These are phyloP conservation scores for Miichthys miiuy DNA, from an alignment of 2,797 vertebrate species.

Conservation along the genomic window DNA sequence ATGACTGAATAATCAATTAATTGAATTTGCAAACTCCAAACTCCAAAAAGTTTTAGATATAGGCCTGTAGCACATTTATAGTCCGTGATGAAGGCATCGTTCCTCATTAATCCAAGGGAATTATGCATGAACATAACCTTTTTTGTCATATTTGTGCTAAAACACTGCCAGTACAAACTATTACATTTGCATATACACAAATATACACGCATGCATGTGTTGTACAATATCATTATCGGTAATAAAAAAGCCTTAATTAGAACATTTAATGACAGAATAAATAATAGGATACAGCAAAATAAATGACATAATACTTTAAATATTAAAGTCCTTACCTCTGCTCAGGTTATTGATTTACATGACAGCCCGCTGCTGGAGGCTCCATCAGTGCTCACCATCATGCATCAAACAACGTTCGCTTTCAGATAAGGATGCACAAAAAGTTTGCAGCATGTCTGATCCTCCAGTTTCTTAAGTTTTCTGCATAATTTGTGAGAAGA, in stretches of 20 bases:
- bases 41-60: neutral
- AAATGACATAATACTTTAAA: neutral
- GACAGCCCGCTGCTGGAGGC: slow-evolving; percentile 8
- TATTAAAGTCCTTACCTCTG: slow-evolving; percentile 52
- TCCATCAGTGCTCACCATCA: slow-evolving; percentile 17
- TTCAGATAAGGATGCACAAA: neutral
- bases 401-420: no score
- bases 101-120: neutral
- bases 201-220: neutral
- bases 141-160: neutral
- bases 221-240: neutral
- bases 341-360: slow-evolving; percentile 29
- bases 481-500: neutral
- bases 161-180: neutral
- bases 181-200: neutral
- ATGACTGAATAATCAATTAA: no score
- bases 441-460: slow-evolving; percentile 35
- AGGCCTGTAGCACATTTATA: neutral
- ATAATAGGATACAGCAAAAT: neutral
- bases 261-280: neutral
- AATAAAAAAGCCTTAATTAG: neutral
- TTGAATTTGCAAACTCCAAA: no score
- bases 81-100: neutral
- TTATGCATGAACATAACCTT: neutral
- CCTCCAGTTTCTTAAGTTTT: slow-evolving; percentile 29